Conservation (phyloP, 2,888 invertebrate genomes). For the Dione vanillae region DNA sequence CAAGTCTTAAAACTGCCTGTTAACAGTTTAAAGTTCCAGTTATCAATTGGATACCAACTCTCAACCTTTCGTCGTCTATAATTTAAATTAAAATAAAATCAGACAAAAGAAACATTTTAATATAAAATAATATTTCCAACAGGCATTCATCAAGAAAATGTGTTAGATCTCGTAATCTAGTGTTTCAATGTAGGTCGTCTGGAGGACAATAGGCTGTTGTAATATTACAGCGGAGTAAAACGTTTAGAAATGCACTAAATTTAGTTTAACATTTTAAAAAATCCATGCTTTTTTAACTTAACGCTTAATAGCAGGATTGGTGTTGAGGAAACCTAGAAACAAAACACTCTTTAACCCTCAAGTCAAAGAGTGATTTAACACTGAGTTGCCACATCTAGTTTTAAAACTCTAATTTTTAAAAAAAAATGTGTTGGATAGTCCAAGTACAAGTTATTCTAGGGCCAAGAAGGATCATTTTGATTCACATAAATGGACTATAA, state of each 20-base stretch:
- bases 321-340: not conserved
- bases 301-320: not conserved
- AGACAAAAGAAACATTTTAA: not conserved
- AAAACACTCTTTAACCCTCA: not conserved
- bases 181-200: slow-evolving; percentile 8
- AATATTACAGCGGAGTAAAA: not conserved
- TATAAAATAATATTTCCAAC: slow-evolving; percentile 3
- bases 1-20: too few relatives aligned
- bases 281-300: not conserved
- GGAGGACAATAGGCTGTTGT: slow-evolving; percentile 9
- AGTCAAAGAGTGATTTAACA: too few relatives aligned
- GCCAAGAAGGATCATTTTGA: too few relatives aligned
- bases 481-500: too few relatives aligned
- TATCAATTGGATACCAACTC: too few relatives aligned
- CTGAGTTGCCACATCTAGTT: too few relatives aligned
- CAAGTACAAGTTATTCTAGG: too few relatives aligned
- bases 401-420: too few relatives aligned
- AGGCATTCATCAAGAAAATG: slow-evolving; percentile 1
- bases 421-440: too few relatives aligned
- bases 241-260: slow-evolving; percentile 4
- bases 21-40: too few relatives aligned
- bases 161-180: slow-evolving; percentile 12
- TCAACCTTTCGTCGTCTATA: too few relatives aligned
- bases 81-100: not conserved
- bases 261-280: not conserved